A percentile compares a stretch with the other conserved stretches of the same genome.
Conservation (phyloP, 2,888 invertebrate genomes). For the Shargacucullia verbasci region DNA sequence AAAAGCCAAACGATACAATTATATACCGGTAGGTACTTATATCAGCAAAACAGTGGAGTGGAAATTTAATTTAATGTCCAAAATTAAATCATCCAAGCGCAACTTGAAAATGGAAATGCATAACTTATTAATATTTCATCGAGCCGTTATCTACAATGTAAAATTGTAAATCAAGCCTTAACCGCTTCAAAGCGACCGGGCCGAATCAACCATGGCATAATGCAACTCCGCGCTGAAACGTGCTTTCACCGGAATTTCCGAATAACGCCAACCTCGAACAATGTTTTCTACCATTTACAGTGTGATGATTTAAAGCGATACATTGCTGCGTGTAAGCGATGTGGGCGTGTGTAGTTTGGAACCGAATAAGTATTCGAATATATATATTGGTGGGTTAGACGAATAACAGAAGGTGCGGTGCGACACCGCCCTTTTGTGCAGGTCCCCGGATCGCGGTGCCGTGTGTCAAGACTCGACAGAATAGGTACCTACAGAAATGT, state of each 20-base stretch:
- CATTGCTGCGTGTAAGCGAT: conserved; percentile 28
- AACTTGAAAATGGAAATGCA: conserved; percentile 27
- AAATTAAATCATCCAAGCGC: conserved; percentile 1
- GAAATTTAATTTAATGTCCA: neutral
- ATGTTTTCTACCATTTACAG: conserved; percentile 47
- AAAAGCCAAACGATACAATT: too few species aligned
- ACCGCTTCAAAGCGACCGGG: conserved; percentile 31
- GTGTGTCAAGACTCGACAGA: too few species aligned
- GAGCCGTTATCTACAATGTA: conserved; percentile 19
- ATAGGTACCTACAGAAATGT: too few species aligned
- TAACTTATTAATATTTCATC: conserved; percentile 44
- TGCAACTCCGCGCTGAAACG: conserved; percentile 39
- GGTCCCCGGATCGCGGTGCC: too few species aligned
- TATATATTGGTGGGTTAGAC: conserved; percentile 19
- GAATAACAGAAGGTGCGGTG: too few species aligned
- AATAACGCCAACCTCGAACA: conserved; percentile 31
- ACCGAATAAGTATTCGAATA: conserved; percentile 22
- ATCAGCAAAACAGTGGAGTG: too few species aligned
- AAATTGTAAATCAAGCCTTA: conserved; percentile 35
- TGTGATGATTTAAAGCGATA: conserved; percentile 51
- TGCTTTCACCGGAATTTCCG: conserved; percentile 45
- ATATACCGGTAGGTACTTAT: too few species aligned
- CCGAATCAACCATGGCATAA: conserved; percentile 40
- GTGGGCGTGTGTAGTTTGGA: conserved; percentile 17
- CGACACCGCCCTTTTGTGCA: too few species aligned